Evolutionary conservation across 37 sponge, comb jelly and placozoan genomes (phyloP).

Genomic region (Tethya wilhelma): DNA sequence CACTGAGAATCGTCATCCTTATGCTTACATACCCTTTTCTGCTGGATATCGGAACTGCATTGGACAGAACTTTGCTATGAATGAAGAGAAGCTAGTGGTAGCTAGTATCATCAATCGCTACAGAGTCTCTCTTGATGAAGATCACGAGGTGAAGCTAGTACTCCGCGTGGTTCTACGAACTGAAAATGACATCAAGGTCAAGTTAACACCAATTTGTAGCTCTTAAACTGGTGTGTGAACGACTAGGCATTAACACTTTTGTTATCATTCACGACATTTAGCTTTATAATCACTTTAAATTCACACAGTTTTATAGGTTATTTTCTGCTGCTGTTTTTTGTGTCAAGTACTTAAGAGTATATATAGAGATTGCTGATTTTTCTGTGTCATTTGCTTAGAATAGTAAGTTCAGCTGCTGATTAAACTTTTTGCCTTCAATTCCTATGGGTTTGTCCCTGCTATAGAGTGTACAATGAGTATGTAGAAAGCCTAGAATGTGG

Average conservation of each 20-base stretch:
- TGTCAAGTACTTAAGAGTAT: no score
- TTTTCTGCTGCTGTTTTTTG: no score
- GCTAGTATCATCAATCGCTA: slow-evolving; percentile 50
- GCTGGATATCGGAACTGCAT: slow-evolving; percentile 89
- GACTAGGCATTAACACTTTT: neutral
- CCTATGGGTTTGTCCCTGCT: no score
- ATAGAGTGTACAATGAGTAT: no score
- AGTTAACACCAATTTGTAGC: no score
- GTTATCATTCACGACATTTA: neutral
- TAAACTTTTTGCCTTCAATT: no score
- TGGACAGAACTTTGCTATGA: slow-evolving; percentile 89
- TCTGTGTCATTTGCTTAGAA: no score
- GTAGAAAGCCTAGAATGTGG: no score
- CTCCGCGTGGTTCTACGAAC: neutral
- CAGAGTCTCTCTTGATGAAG: neutral
- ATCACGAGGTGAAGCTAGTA: neutral
- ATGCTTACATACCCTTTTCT: no score
- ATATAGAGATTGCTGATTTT: no score
- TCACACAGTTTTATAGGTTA: neutral
- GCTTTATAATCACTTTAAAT: neutral
- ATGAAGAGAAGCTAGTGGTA: slow-evolving; percentile 69
- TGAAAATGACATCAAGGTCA: neutral
- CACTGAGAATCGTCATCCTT: slow-evolving; percentile 56
- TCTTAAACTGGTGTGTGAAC: neutral
- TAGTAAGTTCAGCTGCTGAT: no score